Conservation (phyloP, 2,113 vertebrate genomes). For the Panurus biarmicus region DNA sequence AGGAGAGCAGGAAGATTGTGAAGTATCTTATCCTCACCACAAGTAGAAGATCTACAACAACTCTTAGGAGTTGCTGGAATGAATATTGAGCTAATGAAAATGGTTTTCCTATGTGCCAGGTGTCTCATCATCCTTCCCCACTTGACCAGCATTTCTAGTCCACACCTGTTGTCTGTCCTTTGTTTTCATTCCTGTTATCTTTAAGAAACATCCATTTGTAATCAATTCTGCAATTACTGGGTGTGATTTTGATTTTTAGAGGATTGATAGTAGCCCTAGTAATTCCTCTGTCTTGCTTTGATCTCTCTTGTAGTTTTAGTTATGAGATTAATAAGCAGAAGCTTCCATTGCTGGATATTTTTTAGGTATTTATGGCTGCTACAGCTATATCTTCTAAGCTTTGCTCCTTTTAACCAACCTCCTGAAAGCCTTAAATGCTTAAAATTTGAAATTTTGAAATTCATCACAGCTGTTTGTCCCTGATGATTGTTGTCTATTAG, state of each 20-base stretch:
- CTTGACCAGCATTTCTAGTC: neutral
- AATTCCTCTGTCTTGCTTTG: neutral
- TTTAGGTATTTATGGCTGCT: neutral
- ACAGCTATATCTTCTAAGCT: neutral
- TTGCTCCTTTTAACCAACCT: neutral
- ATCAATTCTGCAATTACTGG: neutral
- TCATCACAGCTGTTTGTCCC: neutral
- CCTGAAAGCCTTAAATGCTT: neutral
- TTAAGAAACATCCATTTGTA: neutral
- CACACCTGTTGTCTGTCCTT: neutral
- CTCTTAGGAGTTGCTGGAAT: neutral
- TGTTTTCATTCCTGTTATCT: neutral
- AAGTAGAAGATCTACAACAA: neutral
- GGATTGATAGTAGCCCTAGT: neutral
- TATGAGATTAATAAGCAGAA: neutral
- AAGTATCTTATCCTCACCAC: neutral
- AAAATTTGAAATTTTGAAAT: conserved; percentile 1
- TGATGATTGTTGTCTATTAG: neutral
- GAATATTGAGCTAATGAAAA: neutral
- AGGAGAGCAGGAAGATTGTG: neutral
- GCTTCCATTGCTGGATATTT: neutral
- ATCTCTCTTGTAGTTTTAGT: neutral
- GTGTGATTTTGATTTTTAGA: neutral
- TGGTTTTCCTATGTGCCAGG: neutral
- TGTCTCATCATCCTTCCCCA: neutral